Evolutionary conservation across 2,797 vertebrate genomes (phyloP).

Genomic region (Tolypeutes matacus): DNA sequence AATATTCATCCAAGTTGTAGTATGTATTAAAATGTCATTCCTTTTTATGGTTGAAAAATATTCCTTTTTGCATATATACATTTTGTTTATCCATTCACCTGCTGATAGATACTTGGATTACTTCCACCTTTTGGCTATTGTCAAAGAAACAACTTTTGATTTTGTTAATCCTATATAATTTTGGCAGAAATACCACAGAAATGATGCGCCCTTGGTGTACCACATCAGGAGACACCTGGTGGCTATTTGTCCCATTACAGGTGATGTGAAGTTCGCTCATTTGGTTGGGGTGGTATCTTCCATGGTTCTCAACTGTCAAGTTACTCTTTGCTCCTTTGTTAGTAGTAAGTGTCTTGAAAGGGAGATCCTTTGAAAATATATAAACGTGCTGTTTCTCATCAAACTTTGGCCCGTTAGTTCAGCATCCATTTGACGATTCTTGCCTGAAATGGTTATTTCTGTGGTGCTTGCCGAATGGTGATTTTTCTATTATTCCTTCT

Average conservation of each 20-base stretch:
- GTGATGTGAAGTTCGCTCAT: neutral
- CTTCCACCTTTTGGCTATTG: too few species aligned
- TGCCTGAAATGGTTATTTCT: too few species aligned
- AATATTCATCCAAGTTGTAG: too few species aligned
- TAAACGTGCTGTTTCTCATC: neutral
- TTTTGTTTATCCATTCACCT: too few species aligned
- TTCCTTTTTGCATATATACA: too few species aligned
- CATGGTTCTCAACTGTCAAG: neutral
- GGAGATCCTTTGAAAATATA: neutral
- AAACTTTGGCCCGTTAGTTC: neutral
- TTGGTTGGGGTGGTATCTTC: neutral
- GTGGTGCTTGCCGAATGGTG: neutral
- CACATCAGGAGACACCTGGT: neutral
- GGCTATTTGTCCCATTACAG: neutral
- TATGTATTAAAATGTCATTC: too few species aligned
- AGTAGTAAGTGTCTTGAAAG: neutral
- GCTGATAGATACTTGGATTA: too few species aligned
- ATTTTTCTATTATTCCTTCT: conserved; percentile 1
- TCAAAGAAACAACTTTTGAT: neutral
- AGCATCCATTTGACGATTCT: neutral
- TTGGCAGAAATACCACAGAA: neutral
- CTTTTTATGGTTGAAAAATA: too few species aligned
- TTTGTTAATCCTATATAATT: neutral
- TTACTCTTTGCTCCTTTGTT: neutral
- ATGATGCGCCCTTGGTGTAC: neutral